Base-by-base conservation (phyloP, 2,888 invertebrate genomes). In the Gryllus longicercus region DNA sequence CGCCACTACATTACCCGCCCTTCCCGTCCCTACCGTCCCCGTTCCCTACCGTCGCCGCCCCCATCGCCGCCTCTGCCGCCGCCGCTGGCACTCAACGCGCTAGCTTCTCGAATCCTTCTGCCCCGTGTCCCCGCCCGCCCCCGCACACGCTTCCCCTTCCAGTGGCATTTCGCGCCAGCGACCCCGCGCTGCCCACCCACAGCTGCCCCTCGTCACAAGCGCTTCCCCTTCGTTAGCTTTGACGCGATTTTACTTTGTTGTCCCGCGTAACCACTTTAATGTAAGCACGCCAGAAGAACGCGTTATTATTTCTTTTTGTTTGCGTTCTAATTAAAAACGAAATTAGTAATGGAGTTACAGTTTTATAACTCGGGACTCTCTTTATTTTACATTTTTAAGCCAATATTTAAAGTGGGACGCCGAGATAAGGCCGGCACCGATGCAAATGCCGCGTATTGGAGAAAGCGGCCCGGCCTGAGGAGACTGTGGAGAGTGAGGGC, bases 271-370 rank as follows among this genome's bases (percentile, higher is more conserved):
- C n/a, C n/a, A 63, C 16, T 63, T 18, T 63, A 63, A 63, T 63
- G 63, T 63, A 63, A 63, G 63, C 63, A 63, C 63, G 63, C 14
- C 16, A 63, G 8, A 63, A 63, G 63, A 63, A 63, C n/a, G n/a
- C 16, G 14, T 63, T 38, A 38, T 8, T 5, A 8, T 8, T n/a
- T n/a, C 0, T 5, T 38, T 5, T 63, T 63, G 63, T 63, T 63
- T 63, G 63, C 63, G n/a, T 63, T 63, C 63, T 63, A 63, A 63
- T 63, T 63, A 63, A 63, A n/a, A 63, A 63, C n/a, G 63, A 63
- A 63, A 63, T 14, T 12, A 63, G n/a, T 63, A 63, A 63, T 63
- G 63, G 63, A 63, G 63, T 63, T 38, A 63, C 63, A 63, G 63
- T 63, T 63, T 63, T 63, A n/a, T 63, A 63, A 63, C 8, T 63